These are phyloP conservation scores for Macquaria australasica DNA, from an alignment of 2,113 vertebrate species.

Conservation along the genomic window DNA sequence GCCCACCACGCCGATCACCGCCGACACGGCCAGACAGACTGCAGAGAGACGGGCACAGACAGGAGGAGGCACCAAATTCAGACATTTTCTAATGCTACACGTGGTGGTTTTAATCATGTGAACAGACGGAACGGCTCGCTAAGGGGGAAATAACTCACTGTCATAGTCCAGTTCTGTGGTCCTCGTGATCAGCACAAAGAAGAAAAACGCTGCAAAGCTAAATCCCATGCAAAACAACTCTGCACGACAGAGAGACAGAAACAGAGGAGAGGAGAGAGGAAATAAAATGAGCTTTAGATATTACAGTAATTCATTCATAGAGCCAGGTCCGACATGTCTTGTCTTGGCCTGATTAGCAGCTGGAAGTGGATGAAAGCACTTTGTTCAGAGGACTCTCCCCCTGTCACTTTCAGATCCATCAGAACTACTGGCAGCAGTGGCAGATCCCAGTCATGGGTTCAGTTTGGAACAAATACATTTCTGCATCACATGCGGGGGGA, in stretches of 20 bases:
- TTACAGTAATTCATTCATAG: not conserved
- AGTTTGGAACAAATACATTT: slow-evolving; percentile 50
- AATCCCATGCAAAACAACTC: slow-evolving; percentile 95
- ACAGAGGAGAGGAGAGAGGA: not conserved
- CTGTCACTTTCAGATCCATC: not conserved
- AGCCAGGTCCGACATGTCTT: not conserved
- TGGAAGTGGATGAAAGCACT: too few species aligned
- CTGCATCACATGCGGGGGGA: slow-evolving; percentile 16
- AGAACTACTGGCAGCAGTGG: not conserved
- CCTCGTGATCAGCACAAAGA: slow-evolving; percentile 89
- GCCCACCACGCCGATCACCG: slow-evolving; percentile 85
- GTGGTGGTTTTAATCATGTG: not conserved
- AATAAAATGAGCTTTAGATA: not conserved
- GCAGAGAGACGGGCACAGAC: slow-evolving; percentile 4
- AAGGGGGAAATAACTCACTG: slow-evolving; percentile 76
- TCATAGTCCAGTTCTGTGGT: slow-evolving; percentile 87
- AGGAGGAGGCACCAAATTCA: not conserved
- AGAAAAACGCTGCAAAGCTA: slow-evolving; percentile 87
- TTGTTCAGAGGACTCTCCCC: not conserved
- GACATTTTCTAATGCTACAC: not conserved
- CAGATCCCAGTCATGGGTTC: slow-evolving; percentile 43
- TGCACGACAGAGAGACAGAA: slow-evolving; percentile 60
- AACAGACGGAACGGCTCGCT: not conserved
- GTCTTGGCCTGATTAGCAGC: not conserved
- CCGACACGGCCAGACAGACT: slow-evolving; percentile 88